Evolutionary conservation across 1,140 invertebrate species (phyloP).

Genomic region (Calephelis nemesis): DNA sequence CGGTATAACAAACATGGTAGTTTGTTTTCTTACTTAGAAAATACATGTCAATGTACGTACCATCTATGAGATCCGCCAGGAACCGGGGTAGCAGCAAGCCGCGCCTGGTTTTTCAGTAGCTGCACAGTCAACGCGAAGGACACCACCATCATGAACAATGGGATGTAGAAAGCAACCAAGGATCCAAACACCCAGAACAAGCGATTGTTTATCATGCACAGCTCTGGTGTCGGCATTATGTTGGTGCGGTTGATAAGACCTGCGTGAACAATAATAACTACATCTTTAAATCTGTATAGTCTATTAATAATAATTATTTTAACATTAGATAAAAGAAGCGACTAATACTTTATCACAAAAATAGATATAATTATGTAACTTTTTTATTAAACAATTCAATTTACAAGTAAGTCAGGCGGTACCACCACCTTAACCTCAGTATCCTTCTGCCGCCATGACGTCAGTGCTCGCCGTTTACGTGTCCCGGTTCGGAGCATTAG

Average conservation of each 20-base stretch:
- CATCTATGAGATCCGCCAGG: conserved; percentile 64
- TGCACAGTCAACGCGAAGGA: conserved; percentile 94
- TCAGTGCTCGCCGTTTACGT: no score
- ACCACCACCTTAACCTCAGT: no score
- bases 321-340: no score
- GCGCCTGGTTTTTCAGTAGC: conserved; percentile 86
- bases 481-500: no score
- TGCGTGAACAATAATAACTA: conserved; percentile 48
- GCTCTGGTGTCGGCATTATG: conserved; percentile 86
- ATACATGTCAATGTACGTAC: conserved; percentile 34
- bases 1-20: no score
- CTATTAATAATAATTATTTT: not conserved
- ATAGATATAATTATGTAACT: no score
- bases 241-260: conserved; percentile 86
- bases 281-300: not conserved
- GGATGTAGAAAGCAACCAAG: conserved; percentile 94
- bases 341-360: no score
- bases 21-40: no score
- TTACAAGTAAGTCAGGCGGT: no score
- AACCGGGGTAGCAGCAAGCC: conserved; percentile 80
- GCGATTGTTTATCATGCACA: conserved; percentile 92
- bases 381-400: no score
- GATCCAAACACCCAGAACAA: conserved; percentile 94
- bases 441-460: no score
- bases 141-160: conserved; percentile 91